Percentiles rank a stretch among this genome's conserved stretches.
These are phyloP conservation scores for Neopelma chrysocephalum DNA, from an alignment of 2,797 vertebrate species.

Conservation along the genomic window DNA sequence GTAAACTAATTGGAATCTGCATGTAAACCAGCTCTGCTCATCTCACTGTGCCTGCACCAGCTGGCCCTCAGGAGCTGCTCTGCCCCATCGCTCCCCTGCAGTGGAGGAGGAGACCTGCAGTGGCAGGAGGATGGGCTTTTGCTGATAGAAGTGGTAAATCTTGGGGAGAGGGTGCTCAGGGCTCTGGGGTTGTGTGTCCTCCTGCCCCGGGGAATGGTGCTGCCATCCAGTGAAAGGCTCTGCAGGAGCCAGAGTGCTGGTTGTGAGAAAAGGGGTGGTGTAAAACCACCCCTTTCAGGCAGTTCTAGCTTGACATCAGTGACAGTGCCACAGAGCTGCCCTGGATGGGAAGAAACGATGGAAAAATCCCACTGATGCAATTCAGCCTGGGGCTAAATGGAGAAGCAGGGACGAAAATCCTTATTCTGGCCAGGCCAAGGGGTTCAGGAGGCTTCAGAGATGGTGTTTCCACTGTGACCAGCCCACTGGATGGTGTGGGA, in stretches of 20 bases:
- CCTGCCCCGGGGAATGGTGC: rapidly evolving
- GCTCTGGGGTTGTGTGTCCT: background rate
- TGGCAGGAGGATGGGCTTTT: background rate
- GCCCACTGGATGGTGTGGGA: background rate
- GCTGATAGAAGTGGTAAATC: background rate
- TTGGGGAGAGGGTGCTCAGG: rapidly evolving
- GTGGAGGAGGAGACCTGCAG: background rate
- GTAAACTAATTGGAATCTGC: background rate
- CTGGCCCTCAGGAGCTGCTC: background rate
- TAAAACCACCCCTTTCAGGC: background rate
- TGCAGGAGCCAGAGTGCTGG: background rate
- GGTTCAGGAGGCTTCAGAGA: background rate
- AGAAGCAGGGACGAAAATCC: background rate
- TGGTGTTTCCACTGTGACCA: background rate
- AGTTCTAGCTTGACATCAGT: background rate
- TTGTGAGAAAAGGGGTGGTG: background rate
- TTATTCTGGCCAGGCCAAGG: background rate
- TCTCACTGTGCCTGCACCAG: background rate
- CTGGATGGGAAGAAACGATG: background rate
- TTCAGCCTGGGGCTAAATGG: background rate
- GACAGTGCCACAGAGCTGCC: background rate
- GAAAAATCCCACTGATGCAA: background rate
- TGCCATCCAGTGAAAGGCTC: background rate
- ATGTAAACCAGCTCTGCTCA: background rate
- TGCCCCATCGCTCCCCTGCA: rapidly evolving